Base-by-base conservation (phyloP, 1,140 invertebrate genomes). In the Bombus polaris region DNA sequence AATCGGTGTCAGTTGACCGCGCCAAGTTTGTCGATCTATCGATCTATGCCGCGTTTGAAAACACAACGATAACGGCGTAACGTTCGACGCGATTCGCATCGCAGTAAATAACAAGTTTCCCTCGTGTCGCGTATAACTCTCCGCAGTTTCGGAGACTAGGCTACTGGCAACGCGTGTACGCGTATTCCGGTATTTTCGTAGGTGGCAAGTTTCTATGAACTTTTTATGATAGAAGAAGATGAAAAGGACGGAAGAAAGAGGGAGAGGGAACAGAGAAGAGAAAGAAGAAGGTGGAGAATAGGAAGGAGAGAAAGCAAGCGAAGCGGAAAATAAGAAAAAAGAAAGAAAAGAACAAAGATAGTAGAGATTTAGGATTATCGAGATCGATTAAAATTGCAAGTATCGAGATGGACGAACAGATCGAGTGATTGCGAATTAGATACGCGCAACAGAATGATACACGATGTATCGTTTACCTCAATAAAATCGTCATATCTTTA, bases 381-480 rank as follows among this genome's bases (percentile, higher is more conserved):
- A 53, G 47, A 2, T 53, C 47, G 47, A 53, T 53, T 53, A 22
- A 53, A 22, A 53, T 53, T 53, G 18, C 47, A 53, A 53, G 47
- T 53, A 53, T 53, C 1, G 18, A 22, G 18, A 22, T 53, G 47
- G 28, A n/a, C 59, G 59, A 62, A n/a, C 25, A 13, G 18, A 13
- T 68, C 2, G 3, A 73, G 15, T 25, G 39, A 12, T n/a, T 35
- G n/a, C 53, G 59, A 10, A 28, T 28, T 71, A 53, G 25, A 25
- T 39, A 28, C 35, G 8, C 65, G 32, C 8, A 8, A 32, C 0
- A 74, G 42, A 73, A 32, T 66, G 70, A n/a, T 42, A 81, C 44
- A 32, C 22, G 59, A 82, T 82, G 71, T 77, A 83, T 83, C 79
- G 75, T 75, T 80, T 87, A 83, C 66, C 59, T 87, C 22, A 89